Evolutionary conservation across 1,140 invertebrate species (phyloP), one percentile per base, ranked within the genome.

Genomic region (Forficula auricularia): DNA sequence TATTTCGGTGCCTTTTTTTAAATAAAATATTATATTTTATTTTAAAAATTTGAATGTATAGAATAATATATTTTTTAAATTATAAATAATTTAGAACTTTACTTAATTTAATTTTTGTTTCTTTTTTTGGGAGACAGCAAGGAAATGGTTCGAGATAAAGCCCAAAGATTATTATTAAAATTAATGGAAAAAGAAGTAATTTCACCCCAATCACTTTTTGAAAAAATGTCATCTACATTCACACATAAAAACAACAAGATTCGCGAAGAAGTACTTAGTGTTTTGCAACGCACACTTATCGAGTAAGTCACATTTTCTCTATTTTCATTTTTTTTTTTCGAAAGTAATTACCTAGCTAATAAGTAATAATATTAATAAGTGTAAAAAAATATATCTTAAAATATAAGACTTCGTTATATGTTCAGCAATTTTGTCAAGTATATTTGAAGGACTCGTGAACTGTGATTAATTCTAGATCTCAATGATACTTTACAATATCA

Each of bases 181-280:
- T 64, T 91, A 20, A 78, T 87, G 66, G 77, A 81, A 59, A 73
- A 73, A 47, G 76, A 80, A 38, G 82, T 84, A 20, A 65, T 79
- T 43, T 68, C 77, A 12, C 82, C 86, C 10, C 79, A 89, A 54
- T 66, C 72, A 46, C 70, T 92, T 38, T 71, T 91, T 48, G 85
- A 91, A 45, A 75, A 77, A 56, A 62, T 88, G 19, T 61, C 70
- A 50, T 61, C 71, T 48, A 73, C 79, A 49, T 83, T 91, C 61
- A 65, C 70, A 52, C 85, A 90, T 58, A 88, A 88, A 64, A 83
- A 88, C 59, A 77, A 79, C 49, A 83, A 84, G 67, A 77, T 90
- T 46, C 63, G 83, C 47, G 85, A 90, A 61, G 84, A 87, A 59
- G 73, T 81, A 16, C 64, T 87, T 34, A 65, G 79, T 47, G 76